Base-by-base conservation (phyloP, 2,888 invertebrate genomes). In the Alloscopus bannaensis region DNA sequence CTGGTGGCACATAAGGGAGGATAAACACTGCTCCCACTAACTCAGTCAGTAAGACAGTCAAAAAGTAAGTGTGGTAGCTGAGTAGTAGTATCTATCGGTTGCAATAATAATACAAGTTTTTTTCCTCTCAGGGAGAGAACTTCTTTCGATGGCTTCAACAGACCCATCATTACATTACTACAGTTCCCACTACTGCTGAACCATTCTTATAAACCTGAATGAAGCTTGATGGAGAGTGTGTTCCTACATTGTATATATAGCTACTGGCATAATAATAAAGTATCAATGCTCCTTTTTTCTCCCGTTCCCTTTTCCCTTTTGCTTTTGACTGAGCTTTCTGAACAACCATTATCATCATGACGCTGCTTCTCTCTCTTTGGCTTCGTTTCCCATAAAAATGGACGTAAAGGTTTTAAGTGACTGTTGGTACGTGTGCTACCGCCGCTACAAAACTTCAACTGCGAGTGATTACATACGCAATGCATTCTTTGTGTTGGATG, bases 331-430 rank as follows among this genome's bases (percentile, higher is more conserved):
- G 66, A 59, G 66, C 60, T 59, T 76, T 60, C 59, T 28, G 59
- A 59, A 59, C 60, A 52, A 45, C 50, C 52, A 60, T 68, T 66
- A 68, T 62, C 68, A 66, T 75, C 55, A 64, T 55, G 64, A 36
- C 57, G 57, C 59, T 55, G 65, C 66, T 66, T 73, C 55, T 70
- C 29, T 29, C 36, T 47, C 52, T 52, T 31, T 45, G 26, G 28
- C 55, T 73, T 57, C 57, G 65, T 73, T 64, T 65, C 13, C 45
- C 65, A 73, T 73, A 73, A 73, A 73, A 73, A n/a, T 42, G 57
- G 31, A 62, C 55, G 73, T 73, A 73, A 73, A 73, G 55, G 57
- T 55, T 73, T 42, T 64, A 50, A 72, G 55, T 55, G 31, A 50
- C 55, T 52, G 62, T 40, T 36, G 29, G 52, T 55, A 26, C 31